Percentiles rank a stretch among this genome's conserved stretches.
Evolutionary conservation across 2,113 vertebrate species (phyloP).

Genomic region (Zeus faber): DNA sequence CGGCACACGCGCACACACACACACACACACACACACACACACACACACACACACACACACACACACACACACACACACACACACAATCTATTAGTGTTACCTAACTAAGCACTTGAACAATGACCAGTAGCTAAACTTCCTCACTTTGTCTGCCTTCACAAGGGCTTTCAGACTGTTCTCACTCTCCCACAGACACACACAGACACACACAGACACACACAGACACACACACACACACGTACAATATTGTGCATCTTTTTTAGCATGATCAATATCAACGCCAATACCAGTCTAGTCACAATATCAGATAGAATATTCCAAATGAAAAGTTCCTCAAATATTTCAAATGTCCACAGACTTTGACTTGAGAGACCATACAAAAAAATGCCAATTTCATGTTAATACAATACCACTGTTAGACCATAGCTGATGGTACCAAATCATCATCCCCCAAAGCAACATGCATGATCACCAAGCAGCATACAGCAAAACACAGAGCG

Average conservation of each 20-base stretch:
- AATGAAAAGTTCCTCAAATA: too few relatives aligned
- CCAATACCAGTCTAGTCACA: conserved; percentile 1
- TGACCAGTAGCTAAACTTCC: conserved; percentile 75
- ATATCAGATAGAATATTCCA: too few relatives aligned
- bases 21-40: conserved; percentile 19
- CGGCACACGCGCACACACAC: conserved; percentile 14
- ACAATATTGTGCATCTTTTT: too few relatives aligned
- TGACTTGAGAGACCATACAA: too few relatives aligned
- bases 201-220: conserved; percentile 65
- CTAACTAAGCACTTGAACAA: conserved; percentile 73
- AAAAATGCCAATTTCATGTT: too few relatives aligned
- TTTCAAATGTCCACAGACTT: too few relatives aligned
- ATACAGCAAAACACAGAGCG: conserved; percentile 17
- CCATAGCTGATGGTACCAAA: too few relatives aligned
- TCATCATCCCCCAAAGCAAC: too few relatives aligned
- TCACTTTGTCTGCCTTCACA: conserved; percentile 77
- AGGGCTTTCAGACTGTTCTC: conserved; percentile 65
- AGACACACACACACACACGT: conserved; percentile 41
- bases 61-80: conserved; percentile 36
- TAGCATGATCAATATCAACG: too few relatives aligned
- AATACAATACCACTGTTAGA: too few relatives aligned
- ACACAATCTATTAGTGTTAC: conserved; percentile 64
- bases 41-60: conserved; percentile 24
- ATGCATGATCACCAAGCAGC: too few relatives aligned
- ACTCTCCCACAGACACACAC: conserved; percentile 62